Percentiles rank a stretch among this genome's conserved stretches.
These are phyloP conservation scores for Macquaria australasica DNA, from an alignment of 2,113 vertebrate species.

Conservation along the genomic window DNA sequence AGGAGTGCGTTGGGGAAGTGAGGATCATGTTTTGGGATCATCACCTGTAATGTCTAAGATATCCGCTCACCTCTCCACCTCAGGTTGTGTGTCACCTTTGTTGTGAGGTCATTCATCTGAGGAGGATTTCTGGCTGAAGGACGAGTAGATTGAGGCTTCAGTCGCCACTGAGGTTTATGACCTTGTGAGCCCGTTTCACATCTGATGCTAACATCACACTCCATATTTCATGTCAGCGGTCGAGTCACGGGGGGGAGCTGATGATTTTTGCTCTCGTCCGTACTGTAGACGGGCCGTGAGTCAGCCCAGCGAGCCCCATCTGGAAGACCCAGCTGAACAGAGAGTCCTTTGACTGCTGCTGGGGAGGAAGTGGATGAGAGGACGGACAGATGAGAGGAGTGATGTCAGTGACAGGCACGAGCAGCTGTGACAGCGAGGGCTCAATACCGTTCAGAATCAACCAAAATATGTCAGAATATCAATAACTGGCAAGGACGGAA, in stretches of 20 bases:
- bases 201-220: conserved; percentile 18
- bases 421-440: conserved; percentile 35
- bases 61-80: conserved; percentile 18
- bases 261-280: neutral
- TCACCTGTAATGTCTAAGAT: conserved; percentile 41
- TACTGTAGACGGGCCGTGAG: neutral
- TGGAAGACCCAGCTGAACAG: conserved; percentile 60
- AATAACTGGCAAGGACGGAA: neutral
- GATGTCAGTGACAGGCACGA: conserved; percentile 78
- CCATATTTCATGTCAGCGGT: conserved; percentile 30
- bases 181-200: conserved; percentile 11
- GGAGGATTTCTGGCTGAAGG: neutral
- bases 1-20: neutral
- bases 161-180: conserved; percentile 10
- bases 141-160: neutral
- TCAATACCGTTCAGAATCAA: neutral
- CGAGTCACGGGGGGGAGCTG: neutral
- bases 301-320: conserved; percentile 47
- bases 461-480: conserved; percentile 8
- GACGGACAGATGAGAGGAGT: conserved; percentile 48
- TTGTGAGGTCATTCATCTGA: neutral
- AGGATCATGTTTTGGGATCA: conserved; percentile 65
- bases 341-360: conserved; percentile 59
- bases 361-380: conserved; percentile 62
- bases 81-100: conserved; percentile 26